Percentiles rank a stretch among this genome's conserved stretches.
These are phyloP conservation scores for Clunio marinus DNA, from an alignment of 2,888 invertebrate genomes.

Conservation along the genomic window DNA sequence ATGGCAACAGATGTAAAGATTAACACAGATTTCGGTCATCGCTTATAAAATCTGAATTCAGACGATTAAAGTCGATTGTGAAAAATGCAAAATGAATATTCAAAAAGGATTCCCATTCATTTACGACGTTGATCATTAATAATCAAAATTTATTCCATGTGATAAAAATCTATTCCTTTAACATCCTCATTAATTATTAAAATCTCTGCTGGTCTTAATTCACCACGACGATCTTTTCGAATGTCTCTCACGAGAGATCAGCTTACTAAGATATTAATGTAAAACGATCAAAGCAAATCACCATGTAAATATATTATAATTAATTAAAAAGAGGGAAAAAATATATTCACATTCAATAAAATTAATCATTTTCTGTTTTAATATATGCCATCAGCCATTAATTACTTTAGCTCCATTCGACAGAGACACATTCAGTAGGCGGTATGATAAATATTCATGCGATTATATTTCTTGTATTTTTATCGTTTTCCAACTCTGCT, in stretches of 20 bases:
- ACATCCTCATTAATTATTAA: not conserved
- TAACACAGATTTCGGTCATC: conserved; percentile 12
- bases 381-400: not conserved
- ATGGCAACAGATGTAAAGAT: conserved; percentile 32
- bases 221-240: not conserved
- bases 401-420: not conserved
- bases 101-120: too few relatives aligned
- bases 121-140: not conserved
- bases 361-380: not conserved
- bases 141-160: not conserved
- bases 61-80: not conserved
- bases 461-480: not conserved
- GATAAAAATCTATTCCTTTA: not conserved
- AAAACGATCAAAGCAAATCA: conserved; percentile 36
- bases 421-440: not conserved
- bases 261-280: not conserved
- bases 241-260: not conserved
- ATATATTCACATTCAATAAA: not conserved
- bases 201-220: not conserved
- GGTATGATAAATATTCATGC: not conserved
- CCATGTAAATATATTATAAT: conserved; percentile 34
- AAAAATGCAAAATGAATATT: conserved; percentile 5
- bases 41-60: not conserved
- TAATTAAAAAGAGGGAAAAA: conserved; percentile 2
- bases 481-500: too few relatives aligned